A percentile compares a stretch with the other conserved stretches of the same genome.
These are phyloP conservation scores for Drosophila sp. DNA, from an alignment of 1,140 invertebrate species.

Conservation along the genomic window DNA sequence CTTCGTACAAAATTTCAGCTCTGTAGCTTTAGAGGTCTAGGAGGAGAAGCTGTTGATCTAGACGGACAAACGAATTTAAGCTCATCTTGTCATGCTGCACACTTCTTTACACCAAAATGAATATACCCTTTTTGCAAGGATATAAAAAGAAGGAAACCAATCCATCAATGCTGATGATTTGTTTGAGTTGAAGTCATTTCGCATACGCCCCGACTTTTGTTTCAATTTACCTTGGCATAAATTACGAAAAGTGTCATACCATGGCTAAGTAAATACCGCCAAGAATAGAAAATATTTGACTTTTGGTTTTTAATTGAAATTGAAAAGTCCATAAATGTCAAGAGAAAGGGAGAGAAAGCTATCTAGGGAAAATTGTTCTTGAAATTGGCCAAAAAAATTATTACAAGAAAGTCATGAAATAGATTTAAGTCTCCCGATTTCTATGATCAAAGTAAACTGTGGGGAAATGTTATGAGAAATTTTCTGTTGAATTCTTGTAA, in stretches of 20 bases:
- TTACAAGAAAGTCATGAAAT: background rate
- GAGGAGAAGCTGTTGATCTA: no score
- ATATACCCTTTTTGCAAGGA: no score
- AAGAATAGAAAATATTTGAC: conserved; percentile 7
- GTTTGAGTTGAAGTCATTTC: conserved; percentile 43
- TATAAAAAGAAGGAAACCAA: conserved; percentile 25
- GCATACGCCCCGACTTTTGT: conserved; percentile 32
- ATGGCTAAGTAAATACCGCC: background rate
- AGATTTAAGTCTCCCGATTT: background rate
- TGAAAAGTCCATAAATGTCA: conserved; percentile 35
- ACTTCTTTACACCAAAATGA: no score
- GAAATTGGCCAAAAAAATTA: conserved; percentile 2
- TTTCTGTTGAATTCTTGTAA: conserved; percentile 10
- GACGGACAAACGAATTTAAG: no score
- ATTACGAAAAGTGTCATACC: conserved; percentile 1
- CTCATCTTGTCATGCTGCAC: no score
- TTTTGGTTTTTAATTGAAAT: conserved; percentile 57
- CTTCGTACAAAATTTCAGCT: no score
- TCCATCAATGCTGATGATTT: conserved; percentile 60
- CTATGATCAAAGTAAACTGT: background rate
- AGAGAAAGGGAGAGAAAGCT: background rate
- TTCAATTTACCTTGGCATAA: conserved; percentile 20
- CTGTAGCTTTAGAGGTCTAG: no score
- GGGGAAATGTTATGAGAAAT: conserved; percentile 2
- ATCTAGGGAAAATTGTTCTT: background rate